These are phyloP conservation scores for Toxostoma redivivum DNA, from an alignment of 2,113 vertebrate species.

Conservation along the genomic window DNA sequence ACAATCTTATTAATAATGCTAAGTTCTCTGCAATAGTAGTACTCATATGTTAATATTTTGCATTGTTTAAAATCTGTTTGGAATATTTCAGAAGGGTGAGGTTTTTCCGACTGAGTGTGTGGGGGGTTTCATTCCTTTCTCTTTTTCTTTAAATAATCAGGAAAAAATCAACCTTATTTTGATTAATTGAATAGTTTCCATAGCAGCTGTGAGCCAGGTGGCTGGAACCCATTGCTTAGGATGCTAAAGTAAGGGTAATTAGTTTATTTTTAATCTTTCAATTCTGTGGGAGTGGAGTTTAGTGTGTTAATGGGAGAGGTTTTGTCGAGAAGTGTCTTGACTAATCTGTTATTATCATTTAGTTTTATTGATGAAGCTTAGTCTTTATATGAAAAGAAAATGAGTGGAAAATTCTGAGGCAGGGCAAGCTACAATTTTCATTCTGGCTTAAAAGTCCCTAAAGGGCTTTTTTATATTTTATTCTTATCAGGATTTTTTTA, in stretches of 20 bases:
- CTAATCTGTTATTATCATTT: constrained; percentile 52
- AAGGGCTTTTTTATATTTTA: constrained; percentile 30
- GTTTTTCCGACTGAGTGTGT: not conserved
- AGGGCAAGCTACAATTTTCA: not conserved
- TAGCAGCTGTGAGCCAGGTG: constrained; percentile 64
- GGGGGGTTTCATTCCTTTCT: not conserved
- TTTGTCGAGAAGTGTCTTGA: constrained; percentile 14
- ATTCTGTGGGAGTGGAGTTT: constrained; percentile 44
- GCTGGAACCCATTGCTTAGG: constrained; percentile 27
- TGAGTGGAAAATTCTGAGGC: not conserved
- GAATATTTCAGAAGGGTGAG: not conserved
- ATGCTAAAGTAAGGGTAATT: constrained; percentile 58
- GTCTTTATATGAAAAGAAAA: not conserved
- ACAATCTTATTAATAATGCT: not conserved
- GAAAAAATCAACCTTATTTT: not conserved
- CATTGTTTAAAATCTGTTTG: not conserved
- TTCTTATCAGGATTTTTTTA: constrained; percentile 11
- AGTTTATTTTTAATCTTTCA: constrained; percentile 67
- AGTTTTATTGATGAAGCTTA: constrained; percentile 33
- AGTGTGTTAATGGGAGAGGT: constrained; percentile 40
- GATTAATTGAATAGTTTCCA: constrained; percentile 61
- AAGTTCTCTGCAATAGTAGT: not conserved
- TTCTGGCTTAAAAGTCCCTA: not conserved
- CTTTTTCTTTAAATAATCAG: constrained; percentile 24
- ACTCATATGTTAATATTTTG: not conserved